These are phyloP conservation scores for Nyctereutes procyonoides DNA, from an alignment of 2,113 vertebrate genomes.

Conservation along the genomic window DNA sequence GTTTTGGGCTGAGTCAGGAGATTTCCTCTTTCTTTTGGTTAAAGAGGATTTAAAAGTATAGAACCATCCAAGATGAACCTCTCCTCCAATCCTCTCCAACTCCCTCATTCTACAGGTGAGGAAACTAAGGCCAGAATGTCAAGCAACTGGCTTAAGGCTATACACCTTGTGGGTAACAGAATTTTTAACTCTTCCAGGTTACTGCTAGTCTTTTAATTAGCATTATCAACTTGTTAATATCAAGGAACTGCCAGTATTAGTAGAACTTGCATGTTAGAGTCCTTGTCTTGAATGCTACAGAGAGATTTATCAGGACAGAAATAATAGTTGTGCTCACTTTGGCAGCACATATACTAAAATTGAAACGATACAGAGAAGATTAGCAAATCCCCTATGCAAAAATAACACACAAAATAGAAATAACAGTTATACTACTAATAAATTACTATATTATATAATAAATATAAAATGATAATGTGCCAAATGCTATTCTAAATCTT, in stretches of 20 bases:
- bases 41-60: constrained; percentile 34
- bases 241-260: neutral
- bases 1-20: neutral
- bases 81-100: neutral
- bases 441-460: neutral
- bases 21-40: constrained; percentile 48
- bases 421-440: neutral
- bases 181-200: neutral
- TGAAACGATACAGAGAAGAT: neutral
- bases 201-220: neutral
- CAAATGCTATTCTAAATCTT: neutral
- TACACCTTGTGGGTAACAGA: neutral
- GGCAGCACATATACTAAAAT: neutral
- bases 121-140: neutral
- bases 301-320: neutral
- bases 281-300: neutral
- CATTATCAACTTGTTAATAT: constrained; percentile 1
- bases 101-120: constrained; percentile 7
- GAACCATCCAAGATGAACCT: constrained; percentile 12
- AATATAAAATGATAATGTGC: neutral
- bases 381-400: neutral
- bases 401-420: neutral
- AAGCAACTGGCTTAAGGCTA: neutral
- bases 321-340: neutral
- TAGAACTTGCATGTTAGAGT: neutral